Percentiles rank a stretch among this genome's conserved stretches.
These are phyloP conservation scores for Helicolenus hilgendorfi DNA, from an alignment of 2,797 vertebrate species.

Conservation along the genomic window DNA sequence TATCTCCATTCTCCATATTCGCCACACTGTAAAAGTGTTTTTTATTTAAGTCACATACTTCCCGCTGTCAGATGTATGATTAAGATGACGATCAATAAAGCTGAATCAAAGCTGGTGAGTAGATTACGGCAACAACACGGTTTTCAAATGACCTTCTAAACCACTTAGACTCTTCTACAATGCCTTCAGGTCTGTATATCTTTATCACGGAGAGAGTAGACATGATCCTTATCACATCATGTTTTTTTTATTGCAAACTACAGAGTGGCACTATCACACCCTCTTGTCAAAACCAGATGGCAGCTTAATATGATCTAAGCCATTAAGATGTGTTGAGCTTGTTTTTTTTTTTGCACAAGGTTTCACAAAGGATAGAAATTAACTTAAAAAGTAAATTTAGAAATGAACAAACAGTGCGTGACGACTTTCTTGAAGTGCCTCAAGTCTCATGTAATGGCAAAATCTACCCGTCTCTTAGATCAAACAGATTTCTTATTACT, in stretches of 20 bases:
- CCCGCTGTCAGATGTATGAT: slow-evolving; percentile 10
- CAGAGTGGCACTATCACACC: neutral
- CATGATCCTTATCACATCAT: neutral
- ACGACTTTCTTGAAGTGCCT: neutral
- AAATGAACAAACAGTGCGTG: neutral
- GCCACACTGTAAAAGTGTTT: neutral
- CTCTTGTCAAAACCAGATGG: neutral
- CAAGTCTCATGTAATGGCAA: neutral
- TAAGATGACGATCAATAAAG: slow-evolving; percentile 13
- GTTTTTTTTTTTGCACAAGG: neutral
- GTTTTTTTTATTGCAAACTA: neutral
- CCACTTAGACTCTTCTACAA: neutral
- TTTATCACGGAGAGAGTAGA: neutral
- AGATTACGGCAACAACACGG: slow-evolving; percentile 3
- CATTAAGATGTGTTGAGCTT: neutral
- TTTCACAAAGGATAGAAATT: neutral
- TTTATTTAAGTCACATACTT: neutral
- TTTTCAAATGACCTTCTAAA: slow-evolving; percentile 22
- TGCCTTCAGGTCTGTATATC: neutral
- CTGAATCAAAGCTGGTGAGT: slow-evolving; percentile 10
- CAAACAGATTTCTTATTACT: neutral
- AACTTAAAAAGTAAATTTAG: neutral
- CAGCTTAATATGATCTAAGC: neutral
- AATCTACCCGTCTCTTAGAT: neutral
- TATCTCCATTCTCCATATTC: neutral